These are phyloP conservation scores for Podiceps cristatus DNA, from an alignment of 2,113 vertebrate genomes.

Conservation along the genomic window DNA sequence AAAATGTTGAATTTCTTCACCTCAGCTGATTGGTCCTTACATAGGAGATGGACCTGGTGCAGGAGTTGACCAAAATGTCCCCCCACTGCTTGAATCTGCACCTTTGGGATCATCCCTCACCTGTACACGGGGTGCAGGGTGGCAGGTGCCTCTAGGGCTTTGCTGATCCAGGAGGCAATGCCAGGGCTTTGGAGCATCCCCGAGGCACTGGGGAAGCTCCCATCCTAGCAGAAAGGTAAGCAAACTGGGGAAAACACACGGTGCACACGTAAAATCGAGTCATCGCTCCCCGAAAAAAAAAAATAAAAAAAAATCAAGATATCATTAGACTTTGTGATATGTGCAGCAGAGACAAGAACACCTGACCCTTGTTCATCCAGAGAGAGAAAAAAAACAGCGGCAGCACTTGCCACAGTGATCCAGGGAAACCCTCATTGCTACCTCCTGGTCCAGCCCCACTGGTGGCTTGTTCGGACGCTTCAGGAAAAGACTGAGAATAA, in stretches of 20 bases:
- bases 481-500: neutral
- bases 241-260: neutral
- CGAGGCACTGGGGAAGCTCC: neutral
- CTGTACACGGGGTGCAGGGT: fast-evolving
- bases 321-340: neutral
- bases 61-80: neutral
- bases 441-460: fast-evolving
- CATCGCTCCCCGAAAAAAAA: neutral
- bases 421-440: neutral
- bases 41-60: neutral
- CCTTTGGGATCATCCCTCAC: neutral
- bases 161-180: neutral
- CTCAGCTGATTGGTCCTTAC: neutral
- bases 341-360: neutral
- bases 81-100: neutral
- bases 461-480: neutral
- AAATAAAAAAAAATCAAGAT: neutral
- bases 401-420: neutral
- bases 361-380: neutral
- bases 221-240: neutral
- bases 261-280: neutral
- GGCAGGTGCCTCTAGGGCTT: neutral
- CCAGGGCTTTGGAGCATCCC: neutral
- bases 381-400: neutral
- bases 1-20: neutral